These are phyloP conservation scores for Celastrina argiolus DNA, from an alignment of 2,888 invertebrate genomes.

Conservation along the genomic window DNA sequence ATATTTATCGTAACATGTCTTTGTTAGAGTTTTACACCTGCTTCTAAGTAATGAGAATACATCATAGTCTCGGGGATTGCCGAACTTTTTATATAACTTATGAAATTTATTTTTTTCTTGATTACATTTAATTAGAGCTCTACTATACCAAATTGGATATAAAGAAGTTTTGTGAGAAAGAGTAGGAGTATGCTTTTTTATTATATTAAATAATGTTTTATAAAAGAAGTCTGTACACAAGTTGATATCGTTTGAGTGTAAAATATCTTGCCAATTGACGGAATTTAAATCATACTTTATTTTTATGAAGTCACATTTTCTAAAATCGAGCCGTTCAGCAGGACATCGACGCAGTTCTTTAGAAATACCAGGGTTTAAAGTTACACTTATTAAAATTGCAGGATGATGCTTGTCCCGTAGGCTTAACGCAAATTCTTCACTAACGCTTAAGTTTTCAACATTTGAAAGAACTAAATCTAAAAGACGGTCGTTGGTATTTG, in stretches of 20 bases:
- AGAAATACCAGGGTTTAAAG: background rate
- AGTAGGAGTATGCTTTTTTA: background rate
- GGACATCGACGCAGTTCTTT: background rate
- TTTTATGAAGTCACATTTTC: background rate
- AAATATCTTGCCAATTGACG: background rate
- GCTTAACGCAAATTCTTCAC: background rate
- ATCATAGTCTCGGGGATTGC: slow-evolving; percentile 4
- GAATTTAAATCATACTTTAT: background rate
- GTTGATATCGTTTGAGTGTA: background rate
- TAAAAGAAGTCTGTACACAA: background rate
- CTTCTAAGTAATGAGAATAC: background rate
- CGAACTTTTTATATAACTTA: slow-evolving; percentile 9
- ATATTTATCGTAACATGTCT: slow-evolving; percentile 1
- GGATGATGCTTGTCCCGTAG: background rate
- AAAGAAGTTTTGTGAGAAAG: background rate
- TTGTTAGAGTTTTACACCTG: slow-evolving; percentile 10
- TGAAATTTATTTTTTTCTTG: slow-evolving; percentile 17
- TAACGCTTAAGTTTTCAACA: background rate
- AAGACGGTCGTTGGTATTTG: background rate
- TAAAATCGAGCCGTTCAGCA: background rate
- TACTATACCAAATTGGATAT: slow-evolving; percentile 9
- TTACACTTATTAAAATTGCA: background rate
- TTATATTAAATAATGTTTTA: background rate
- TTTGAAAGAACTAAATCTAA: background rate
- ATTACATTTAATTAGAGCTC: background rate